phyloP scores from a whole-genome alignment of 2,888 invertebrate species.

The Tridacna gigas region DNA sequence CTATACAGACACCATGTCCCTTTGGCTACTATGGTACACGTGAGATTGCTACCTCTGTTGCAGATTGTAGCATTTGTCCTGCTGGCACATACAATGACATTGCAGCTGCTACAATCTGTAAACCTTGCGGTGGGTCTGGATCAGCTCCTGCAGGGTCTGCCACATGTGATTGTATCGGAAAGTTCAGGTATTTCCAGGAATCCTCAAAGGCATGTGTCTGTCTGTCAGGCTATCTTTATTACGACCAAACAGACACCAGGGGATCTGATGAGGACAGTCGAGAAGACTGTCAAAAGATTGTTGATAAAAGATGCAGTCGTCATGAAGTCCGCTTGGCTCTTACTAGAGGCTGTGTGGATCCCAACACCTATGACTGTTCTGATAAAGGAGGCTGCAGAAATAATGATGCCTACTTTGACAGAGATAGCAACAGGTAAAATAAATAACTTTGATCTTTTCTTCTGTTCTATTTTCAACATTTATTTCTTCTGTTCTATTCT shows the following conservation, averaged over 20 bases:
- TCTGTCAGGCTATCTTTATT: conserved; percentile 78
- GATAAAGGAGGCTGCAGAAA: conserved; percentile 54
- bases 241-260: conserved; percentile 73
- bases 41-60: conserved; percentile 59
- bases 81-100: conserved; percentile 75
- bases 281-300: conserved; percentile 80
- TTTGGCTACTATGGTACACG: conserved; percentile 75
- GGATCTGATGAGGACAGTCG: conserved; percentile 66
- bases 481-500: no score
- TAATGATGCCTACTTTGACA: conserved; percentile 15
- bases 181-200: conserved; percentile 78
- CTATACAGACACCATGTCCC: conserved; percentile 74
- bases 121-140: conserved; percentile 80
- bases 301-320: conserved; percentile 71
- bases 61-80: conserved; percentile 77
- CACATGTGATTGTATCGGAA: conserved; percentile 78
- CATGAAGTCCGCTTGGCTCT: conserved; percentile 70
- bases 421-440: conserved; percentile 12
- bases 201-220: conserved; percentile 80
- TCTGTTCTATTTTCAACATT: no score
- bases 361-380: conserved; percentile 71
- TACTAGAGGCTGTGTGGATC: conserved; percentile 71
- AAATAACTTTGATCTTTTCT: background rate
- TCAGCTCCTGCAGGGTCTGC: conserved; percentile 66
- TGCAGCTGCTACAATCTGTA: conserved; percentile 74